Evolutionary conservation across 2,113 vertebrate species (phyloP).

Genomic region (Uropsilus gracilis): DNA sequence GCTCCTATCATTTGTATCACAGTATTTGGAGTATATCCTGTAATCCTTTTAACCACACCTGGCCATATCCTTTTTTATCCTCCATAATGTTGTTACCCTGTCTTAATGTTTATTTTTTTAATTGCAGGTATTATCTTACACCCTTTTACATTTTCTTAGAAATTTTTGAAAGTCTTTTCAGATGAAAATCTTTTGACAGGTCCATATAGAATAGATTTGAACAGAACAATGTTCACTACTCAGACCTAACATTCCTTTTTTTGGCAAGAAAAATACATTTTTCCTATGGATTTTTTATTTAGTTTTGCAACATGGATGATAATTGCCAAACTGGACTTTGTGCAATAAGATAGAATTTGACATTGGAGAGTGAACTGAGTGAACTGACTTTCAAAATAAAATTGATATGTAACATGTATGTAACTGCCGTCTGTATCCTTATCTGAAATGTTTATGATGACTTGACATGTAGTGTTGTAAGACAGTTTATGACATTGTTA

Average conservation of each 20-base stretch:
- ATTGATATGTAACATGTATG: not conserved
- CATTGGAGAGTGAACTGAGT: not conserved
- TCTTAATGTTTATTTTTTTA: not conserved
- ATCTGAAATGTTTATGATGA: not conserved
- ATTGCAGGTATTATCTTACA: not conserved
- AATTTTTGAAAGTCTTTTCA: not conserved
- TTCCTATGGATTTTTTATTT: slow-evolving; percentile 33
- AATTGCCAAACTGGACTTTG: not conserved
- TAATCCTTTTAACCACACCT: no score
- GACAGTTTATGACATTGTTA: not conserved
- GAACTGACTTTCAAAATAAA: not conserved
- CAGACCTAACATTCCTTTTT: slow-evolving; percentile 35
- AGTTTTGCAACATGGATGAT: not conserved
- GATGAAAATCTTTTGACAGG: not conserved
- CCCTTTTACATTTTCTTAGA: not conserved
- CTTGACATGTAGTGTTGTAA: not conserved
- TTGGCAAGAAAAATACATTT: not conserved
- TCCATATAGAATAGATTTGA: slow-evolving; percentile 25
- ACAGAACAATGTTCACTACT: not conserved
- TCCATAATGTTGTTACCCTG: not conserved
- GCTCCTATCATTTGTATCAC: not conserved
- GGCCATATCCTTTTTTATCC: no score
- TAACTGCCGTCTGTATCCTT: not conserved
- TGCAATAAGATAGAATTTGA: not conserved
- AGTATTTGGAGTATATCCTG: not conserved